Base-by-base conservation (phyloP, 2,113 vertebrate genomes). In the Nansenia antarctica region DNA sequence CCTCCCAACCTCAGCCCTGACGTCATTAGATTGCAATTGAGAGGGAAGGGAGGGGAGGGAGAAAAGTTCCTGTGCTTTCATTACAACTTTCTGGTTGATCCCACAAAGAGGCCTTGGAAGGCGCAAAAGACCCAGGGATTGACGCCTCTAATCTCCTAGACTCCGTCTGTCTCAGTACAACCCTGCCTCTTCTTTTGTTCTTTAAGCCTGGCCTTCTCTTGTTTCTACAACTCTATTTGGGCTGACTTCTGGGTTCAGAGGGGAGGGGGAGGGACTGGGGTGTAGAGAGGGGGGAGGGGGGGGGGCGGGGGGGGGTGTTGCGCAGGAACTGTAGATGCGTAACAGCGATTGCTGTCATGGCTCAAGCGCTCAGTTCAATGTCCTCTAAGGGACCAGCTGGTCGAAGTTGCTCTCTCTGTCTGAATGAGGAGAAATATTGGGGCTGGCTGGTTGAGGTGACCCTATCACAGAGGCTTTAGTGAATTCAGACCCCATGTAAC, bases 181-280 rank as follows among this genome's bases (percentile, higher is more conserved):
- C 55, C 81, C 57, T 60, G 79, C 81, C 76, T 77, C 77, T 90
- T 70, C 86, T 84, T 92, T 90, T 92, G 88, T 91, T 92, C 87
- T 88, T 73, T 83, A 88, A 90, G 83, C 89, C 81, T 12, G 0
- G 70, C 83, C 85, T 88, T 89, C 67, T 82, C 77, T 57, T 24
- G 73, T 82, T 85, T 81, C 75, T 64, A 66, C 52, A 70, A 31
- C 79, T 75, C 69, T 72, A 75, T 82, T 66, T 65, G 65, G 35
- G 37, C 39, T 54, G 29, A 49, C 67, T 79, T 87, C 62, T 27
- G 26, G 37, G 65, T 35, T 57, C 12, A 15, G 14, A 29, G 18
- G 14, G 22, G 29, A 22, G 29, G 7, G 8, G 11, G 58, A 12
- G 68, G 63, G 14, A 6, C 60, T 20, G 30, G 47, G 63, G 39